phyloP scores from a whole-genome alignment of 1,140 invertebrate species.

The Pomphorhynchus laevis region DNA sequence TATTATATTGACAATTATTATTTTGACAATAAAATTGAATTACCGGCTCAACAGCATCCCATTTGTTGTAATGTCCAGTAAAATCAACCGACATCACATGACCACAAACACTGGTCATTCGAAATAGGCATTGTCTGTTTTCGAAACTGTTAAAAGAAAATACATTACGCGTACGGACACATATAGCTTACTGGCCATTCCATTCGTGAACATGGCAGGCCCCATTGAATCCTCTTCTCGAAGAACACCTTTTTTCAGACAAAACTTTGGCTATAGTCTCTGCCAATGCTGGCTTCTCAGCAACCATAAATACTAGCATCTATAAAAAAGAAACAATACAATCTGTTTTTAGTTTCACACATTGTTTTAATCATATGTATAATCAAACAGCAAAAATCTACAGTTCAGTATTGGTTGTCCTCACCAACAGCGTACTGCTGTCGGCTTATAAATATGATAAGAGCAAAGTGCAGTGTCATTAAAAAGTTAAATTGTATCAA shows the following conservation, averaged over 20 bases:
- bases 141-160: slow-evolving; percentile 10
- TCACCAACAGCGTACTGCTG: too few species aligned
- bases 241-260: slow-evolving; percentile 40
- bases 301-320: slow-evolving; percentile 83
- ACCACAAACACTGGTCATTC: slow-evolving; percentile 91
- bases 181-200: slow-evolving; percentile 40
- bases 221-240: slow-evolving; percentile 54
- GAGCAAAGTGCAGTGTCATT: too few species aligned
- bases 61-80: slow-evolving; percentile 52
- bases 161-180: slow-evolving; percentile 24
- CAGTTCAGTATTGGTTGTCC: too few species aligned
- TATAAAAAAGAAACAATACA: slow-evolving; percentile 26
- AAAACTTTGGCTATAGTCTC: slow-evolving; percentile 65
- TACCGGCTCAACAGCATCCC: slow-evolving; percentile 83
- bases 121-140: slow-evolving; percentile 29
- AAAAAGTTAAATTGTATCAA: too few species aligned
- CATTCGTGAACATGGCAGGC: slow-evolving; percentile 73
- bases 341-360: too few species aligned
- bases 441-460: too few species aligned
- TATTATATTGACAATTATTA: background rate
- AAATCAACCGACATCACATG: slow-evolving; percentile 91
- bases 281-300: slow-evolving; percentile 89
- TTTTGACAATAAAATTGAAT: slow-evolving; percentile 14
- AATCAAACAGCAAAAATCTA: too few species aligned
- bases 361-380: too few species aligned